These are phyloP conservation scores for Amia ocellicauda DNA, from an alignment of 2,113 vertebrate species.

Conservation along the genomic window DNA sequence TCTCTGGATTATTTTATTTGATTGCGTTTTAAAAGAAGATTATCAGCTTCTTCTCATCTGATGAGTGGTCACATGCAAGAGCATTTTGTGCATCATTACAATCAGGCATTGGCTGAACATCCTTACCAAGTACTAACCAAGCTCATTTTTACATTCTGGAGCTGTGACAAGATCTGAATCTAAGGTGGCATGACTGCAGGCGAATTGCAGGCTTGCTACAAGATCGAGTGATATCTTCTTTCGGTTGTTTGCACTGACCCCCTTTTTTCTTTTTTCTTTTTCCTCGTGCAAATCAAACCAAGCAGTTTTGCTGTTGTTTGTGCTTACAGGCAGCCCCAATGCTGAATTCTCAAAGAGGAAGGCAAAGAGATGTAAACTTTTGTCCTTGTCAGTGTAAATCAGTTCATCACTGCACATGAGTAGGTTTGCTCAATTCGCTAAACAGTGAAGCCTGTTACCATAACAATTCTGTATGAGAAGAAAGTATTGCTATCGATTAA, in stretches of 20 bases:
- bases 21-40: too few species aligned
- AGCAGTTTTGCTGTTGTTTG: background rate
- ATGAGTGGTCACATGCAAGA: too few species aligned
- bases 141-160: slow-evolving; percentile 16
- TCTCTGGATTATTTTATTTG: too few species aligned
- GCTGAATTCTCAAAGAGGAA: background rate
- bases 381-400: background rate
- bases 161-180: slow-evolving; percentile 42
- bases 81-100: too few species aligned
- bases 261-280: slow-evolving; percentile 30
- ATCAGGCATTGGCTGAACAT: slow-evolving; percentile 8
- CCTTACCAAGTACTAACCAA: background rate
- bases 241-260: slow-evolving; percentile 48
- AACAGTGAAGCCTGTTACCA: background rate
- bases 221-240: slow-evolving; percentile 35
- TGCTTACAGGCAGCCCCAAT: background rate
- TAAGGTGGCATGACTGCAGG: slow-evolving; percentile 44
- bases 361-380: background rate
- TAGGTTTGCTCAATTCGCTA: background rate
- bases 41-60: too few species aligned
- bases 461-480: background rate
- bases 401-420: background rate
- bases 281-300: too few species aligned
- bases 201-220: slow-evolving; percentile 22
- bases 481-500: background rate